Evolutionary conservation across 1,140 invertebrate genomes (phyloP).

Genomic region (Conus ventricosus): DNA sequence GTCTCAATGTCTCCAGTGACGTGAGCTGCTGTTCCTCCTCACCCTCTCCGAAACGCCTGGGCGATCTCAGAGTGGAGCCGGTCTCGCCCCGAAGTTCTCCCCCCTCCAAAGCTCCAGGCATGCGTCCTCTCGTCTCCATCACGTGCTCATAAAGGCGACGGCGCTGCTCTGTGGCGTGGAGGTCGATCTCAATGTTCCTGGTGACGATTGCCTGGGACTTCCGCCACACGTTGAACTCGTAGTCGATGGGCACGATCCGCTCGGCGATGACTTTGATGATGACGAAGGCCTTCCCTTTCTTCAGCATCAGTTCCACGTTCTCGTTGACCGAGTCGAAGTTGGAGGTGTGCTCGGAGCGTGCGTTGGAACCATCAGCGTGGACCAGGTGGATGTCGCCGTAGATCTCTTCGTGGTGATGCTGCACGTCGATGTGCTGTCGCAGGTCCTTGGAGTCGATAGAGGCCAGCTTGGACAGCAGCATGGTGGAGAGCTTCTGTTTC

Average conservation of each 20-base stretch:
- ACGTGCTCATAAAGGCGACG: slow-evolving; percentile 67
- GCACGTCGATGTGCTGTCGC: slow-evolving; percentile 67
- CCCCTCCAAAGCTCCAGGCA: not conserved
- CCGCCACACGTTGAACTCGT: slow-evolving; percentile 70
- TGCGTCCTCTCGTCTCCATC: slow-evolving; percentile 57
- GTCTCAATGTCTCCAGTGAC: slow-evolving; percentile 61
- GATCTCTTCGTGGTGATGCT: slow-evolving; percentile 70
- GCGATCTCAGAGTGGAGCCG: not conserved
- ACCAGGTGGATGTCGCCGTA: slow-evolving; percentile 65
- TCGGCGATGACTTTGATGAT: slow-evolving; percentile 70
- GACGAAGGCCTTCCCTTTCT: slow-evolving; percentile 68
- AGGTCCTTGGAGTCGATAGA: slow-evolving; percentile 66
- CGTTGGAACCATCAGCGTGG: slow-evolving; percentile 63
- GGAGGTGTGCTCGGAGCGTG: slow-evolving; percentile 48
- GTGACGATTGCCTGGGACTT: slow-evolving; percentile 73
- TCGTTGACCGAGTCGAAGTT: slow-evolving; percentile 72
- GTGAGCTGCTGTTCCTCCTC: slow-evolving; percentile 58
- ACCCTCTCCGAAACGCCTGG: not conserved
- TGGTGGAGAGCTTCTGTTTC: slow-evolving; percentile 59
- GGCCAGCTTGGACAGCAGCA: slow-evolving; percentile 59
- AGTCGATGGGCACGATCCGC: slow-evolving; percentile 68
- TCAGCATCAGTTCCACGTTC: slow-evolving; percentile 68
- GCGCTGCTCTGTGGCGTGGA: slow-evolving; percentile 68
- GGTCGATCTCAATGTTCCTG: slow-evolving; percentile 71
- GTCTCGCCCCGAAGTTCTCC: not conserved